phyloP scores from a whole-genome alignment of 2,888 invertebrate genomes.

The Pherbina coryleti region DNA sequence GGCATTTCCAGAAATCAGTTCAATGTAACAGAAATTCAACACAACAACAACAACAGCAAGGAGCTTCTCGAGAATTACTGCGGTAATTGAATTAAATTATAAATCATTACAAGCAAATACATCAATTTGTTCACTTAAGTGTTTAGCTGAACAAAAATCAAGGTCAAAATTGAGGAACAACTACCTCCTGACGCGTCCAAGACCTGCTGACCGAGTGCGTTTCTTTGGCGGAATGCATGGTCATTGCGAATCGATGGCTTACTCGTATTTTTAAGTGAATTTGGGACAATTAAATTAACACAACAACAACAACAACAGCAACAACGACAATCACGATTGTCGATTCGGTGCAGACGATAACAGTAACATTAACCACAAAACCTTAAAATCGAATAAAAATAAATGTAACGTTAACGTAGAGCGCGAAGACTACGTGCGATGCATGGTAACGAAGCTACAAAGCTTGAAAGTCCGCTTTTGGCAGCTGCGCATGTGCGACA shows the following conservation, averaged over 20 bases:
- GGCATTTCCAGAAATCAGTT: too few relatives aligned
- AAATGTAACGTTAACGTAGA: background rate
- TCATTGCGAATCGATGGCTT: constrained; percentile 10
- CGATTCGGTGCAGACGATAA: background rate
- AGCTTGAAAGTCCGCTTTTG: background rate
- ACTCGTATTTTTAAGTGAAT: constrained; percentile 11
- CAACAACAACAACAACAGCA: background rate
- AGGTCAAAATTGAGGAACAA: background rate
- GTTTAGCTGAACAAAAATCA: constrained; percentile 7
- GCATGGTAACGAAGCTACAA: background rate
- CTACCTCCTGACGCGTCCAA: background rate
- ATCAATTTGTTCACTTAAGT: constrained; percentile 29
- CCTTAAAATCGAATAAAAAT: background rate
- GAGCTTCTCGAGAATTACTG: background rate
- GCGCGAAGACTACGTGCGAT: background rate
- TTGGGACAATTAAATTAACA: background rate
- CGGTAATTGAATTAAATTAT: constrained; percentile 36
- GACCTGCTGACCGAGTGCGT: too few relatives aligned
- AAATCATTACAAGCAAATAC: constrained; percentile 37
- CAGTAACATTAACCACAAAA: background rate
- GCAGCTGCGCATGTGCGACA: too few relatives aligned
- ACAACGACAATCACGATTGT: background rate
- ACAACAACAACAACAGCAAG: background rate
- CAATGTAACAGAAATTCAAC: too few relatives aligned
- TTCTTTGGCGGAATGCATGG: too few relatives aligned